A percentile compares a stretch with the other conserved stretches of the same genome.
These are phyloP conservation scores for Phalacrocorax brasilianus DNA, from an alignment of 2,113 vertebrate species.

Conservation along the genomic window DNA sequence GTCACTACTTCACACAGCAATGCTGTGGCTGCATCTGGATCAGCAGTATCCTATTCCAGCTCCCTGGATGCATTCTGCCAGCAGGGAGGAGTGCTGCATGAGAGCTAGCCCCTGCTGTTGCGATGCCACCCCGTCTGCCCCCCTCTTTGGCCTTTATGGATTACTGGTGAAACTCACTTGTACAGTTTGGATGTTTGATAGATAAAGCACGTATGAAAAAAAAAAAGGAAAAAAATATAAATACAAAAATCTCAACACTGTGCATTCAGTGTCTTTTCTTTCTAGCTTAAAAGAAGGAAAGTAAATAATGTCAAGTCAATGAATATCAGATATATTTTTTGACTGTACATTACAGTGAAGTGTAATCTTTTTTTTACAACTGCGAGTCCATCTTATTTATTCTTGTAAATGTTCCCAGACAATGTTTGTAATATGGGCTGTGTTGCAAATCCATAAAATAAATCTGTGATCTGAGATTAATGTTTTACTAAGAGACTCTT, in stretches of 20 bases:
- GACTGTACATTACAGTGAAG: constrained; percentile 85
- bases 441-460: constrained; percentile 85
- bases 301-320: constrained; percentile 84
- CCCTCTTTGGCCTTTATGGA: constrained; percentile 26
- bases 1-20: not conserved
- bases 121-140: not conserved
- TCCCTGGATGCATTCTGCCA: not conserved
- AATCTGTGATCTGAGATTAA: constrained; percentile 81
- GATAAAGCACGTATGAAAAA: constrained; percentile 77
- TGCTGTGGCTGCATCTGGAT: not conserved
- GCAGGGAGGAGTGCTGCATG: constrained; percentile 50
- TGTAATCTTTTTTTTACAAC: constrained; percentile 85
- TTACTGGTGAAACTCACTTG: constrained; percentile 69
- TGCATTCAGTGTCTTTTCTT: constrained; percentile 77
- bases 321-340: constrained; percentile 87
- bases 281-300: constrained; percentile 78
- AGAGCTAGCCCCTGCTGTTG: constrained; percentile 51
- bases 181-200: constrained; percentile 82
- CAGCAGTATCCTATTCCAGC: not conserved
- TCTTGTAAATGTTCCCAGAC: constrained; percentile 85
- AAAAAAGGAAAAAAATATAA: constrained; percentile 68
- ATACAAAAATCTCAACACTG: constrained; percentile 75
- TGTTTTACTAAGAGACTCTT: constrained; percentile 80
- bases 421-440: constrained; percentile 85
- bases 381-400: constrained; percentile 86